phyloP scores from a whole-genome alignment of 1,140 invertebrate species.

The Drosophila willistoni region DNA sequence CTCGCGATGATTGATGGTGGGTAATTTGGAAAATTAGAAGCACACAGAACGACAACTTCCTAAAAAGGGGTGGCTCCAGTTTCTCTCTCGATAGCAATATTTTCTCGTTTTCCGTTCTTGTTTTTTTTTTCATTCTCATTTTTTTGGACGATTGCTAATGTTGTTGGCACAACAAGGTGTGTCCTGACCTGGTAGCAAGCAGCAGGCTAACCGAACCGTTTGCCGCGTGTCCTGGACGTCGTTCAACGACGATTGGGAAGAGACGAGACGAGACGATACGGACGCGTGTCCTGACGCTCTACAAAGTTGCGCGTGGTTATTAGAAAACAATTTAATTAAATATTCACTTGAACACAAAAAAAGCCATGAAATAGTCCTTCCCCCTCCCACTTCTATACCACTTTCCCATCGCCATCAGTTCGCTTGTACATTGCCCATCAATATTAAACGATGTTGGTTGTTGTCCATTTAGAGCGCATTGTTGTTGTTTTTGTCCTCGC shows the following conservation, averaged over 20 bases:
- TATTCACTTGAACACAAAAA: constrained; percentile 76
- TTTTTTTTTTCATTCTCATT: constrained; percentile 10
- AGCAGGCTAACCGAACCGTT: constrained; percentile 35
- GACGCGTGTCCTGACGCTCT: constrained; percentile 62
- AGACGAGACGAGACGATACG: neutral
- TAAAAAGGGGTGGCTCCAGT: constrained; percentile 72
- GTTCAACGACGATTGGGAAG: constrained; percentile 45
- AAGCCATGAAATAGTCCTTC: constrained; percentile 25
- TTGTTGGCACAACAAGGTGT: constrained; percentile 82
- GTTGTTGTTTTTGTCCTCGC: constrained; percentile 26
- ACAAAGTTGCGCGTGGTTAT: constrained; percentile 79
- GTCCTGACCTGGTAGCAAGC: constrained; percentile 46
- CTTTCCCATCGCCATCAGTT: constrained; percentile 69
- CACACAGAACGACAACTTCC: constrained; percentile 47
- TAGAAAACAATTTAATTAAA: constrained; percentile 83
- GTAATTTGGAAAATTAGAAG: constrained; percentile 82
- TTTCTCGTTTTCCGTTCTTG: constrained; percentile 29
- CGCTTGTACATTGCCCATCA: constrained; percentile 74
- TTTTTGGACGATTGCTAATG: constrained; percentile 73
- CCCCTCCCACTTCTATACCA: constrained; percentile 7
- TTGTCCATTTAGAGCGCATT: constrained; percentile 35
- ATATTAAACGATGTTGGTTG: constrained; percentile 76
- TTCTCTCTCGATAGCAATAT: constrained; percentile 12
- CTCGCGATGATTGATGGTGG: constrained; percentile 79
- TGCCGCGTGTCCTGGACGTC: constrained; percentile 64